Percentiles rank a stretch among this genome's conserved stretches.
These are phyloP conservation scores for Bombus huntii DNA, from an alignment of 1,140 invertebrate species.

Conservation along the genomic window DNA sequence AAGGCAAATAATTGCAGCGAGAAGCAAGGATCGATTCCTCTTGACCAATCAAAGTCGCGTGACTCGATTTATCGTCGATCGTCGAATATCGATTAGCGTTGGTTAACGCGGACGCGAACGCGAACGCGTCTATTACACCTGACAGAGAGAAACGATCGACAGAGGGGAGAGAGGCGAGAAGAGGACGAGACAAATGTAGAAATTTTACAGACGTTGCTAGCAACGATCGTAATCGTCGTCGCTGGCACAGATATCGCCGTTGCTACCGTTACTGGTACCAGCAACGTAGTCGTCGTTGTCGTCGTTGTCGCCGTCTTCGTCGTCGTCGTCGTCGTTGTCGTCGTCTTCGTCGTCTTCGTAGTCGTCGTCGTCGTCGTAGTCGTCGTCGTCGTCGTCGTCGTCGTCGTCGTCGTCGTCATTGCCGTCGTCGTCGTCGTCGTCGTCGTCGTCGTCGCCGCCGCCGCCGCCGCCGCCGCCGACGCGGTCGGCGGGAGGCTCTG, in stretches of 20 bases:
- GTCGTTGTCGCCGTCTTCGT: background rate
- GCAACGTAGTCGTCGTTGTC: background rate
- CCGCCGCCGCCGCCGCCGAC: background rate
- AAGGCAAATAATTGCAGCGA: background rate
- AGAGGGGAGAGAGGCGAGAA: slow-evolving; percentile 1
- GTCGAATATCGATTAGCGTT: slow-evolving; percentile 49
- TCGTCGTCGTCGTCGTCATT: no score
- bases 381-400: no score
- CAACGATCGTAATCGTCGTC: background rate
- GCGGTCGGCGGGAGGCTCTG: slow-evolving; percentile 59
- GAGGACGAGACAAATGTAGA: background rate
- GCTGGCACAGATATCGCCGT: no score
- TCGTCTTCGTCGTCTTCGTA: background rate
- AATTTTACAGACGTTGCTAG: background rate
- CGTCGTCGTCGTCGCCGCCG: no score
- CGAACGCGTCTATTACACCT: slow-evolving; percentile 20
- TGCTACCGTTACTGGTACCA: background rate
- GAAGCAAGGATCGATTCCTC: slow-evolving; percentile 31
- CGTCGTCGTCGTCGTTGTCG: background rate
- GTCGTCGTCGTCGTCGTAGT: background rate
- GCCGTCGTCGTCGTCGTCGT: no score
- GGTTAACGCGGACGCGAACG: slow-evolving; percentile 21
- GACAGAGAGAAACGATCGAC: slow-evolving; percentile 21
- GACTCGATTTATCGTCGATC: slow-evolving; percentile 60
- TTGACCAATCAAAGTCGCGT: slow-evolving; percentile 54